These are phyloP conservation scores for Brachionus calyciflorus DNA, from an alignment of 1,140 invertebrate genomes.

Conservation along the genomic window DNA sequence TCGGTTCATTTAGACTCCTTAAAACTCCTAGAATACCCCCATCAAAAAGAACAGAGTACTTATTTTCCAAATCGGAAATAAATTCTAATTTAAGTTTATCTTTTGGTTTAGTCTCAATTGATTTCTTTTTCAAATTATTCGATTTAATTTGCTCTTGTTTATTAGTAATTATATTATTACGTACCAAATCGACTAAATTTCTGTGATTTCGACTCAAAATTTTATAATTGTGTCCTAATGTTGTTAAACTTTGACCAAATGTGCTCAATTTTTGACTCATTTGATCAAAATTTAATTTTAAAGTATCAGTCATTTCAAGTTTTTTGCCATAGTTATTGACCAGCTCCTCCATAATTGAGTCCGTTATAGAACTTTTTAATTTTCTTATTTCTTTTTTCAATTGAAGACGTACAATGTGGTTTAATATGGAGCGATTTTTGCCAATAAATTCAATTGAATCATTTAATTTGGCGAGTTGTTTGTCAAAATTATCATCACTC, in stretches of 20 bases:
- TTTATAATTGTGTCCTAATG: slow-evolving; percentile 1
- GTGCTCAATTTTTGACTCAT: background rate
- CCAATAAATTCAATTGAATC: background rate
- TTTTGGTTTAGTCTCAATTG: background rate
- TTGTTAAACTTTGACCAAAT: background rate
- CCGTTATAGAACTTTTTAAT: slow-evolving; percentile 8
- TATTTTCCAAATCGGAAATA: slow-evolving; percentile 2
- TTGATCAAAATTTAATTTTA: background rate
- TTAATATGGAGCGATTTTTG: background rate
- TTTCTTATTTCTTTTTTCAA: slow-evolving; percentile 21
- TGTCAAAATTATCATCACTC: too few species aligned
- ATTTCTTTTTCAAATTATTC: slow-evolving; percentile 36
- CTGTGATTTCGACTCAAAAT: slow-evolving; percentile 3
- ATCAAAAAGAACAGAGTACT: slow-evolving; percentile 5
- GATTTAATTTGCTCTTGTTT: background rate
- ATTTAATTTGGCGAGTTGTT: too few species aligned
- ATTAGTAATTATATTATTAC: slow-evolving; percentile 10
- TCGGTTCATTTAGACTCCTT: background rate
- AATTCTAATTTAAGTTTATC: slow-evolving; percentile 15
- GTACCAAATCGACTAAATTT: slow-evolving; percentile 17
- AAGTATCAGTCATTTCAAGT: background rate
- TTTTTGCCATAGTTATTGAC: slow-evolving; percentile 25
- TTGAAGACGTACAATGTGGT: background rate
- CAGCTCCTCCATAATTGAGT: slow-evolving; percentile 25
- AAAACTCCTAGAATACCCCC: background rate